Evolutionary conservation across 2,888 invertebrate genomes (phyloP).

Genomic region (Epicampocera succincta): DNA sequence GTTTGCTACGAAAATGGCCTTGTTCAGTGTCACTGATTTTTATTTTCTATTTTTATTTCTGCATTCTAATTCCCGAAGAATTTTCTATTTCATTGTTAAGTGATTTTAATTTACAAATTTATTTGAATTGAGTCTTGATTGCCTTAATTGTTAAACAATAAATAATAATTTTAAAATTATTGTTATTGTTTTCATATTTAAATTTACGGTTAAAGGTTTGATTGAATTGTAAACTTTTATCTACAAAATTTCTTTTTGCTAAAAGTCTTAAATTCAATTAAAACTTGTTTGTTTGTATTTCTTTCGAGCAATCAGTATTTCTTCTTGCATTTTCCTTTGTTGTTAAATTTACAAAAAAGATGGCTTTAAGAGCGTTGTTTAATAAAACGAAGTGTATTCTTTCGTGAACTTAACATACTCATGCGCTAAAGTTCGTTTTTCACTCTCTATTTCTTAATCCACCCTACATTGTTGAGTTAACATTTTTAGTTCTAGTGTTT

Average conservation of each 20-base stretch:
- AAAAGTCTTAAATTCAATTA: slow-evolving; percentile 43
- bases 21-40: slow-evolving; percentile 58
- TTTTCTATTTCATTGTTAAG: slow-evolving; percentile 11
- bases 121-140: slow-evolving; percentile 51
- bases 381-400: slow-evolving; percentile 27
- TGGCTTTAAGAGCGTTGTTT: slow-evolving; percentile 29
- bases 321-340: slow-evolving; percentile 13
- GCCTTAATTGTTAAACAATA: slow-evolving; percentile 46
- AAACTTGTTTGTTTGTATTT: slow-evolving; percentile 5
- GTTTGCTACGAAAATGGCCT: slow-evolving; percentile 48
- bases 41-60: slow-evolving; percentile 11
- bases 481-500: neutral
- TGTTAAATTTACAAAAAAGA: slow-evolving; percentile 33
- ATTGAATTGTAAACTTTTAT: slow-evolving; percentile 6
- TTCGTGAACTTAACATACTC: slow-evolving; percentile 33
- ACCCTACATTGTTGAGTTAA: slow-evolving; percentile 24
- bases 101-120: slow-evolving; percentile 22
- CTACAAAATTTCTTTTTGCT: slow-evolving; percentile 1
- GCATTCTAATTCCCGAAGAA: neutral
- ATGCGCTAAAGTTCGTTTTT: slow-evolving; percentile 51
- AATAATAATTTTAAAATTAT: slow-evolving; percentile 31
- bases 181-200: slow-evolving; percentile 12
- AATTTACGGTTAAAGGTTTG: slow-evolving; percentile 36
- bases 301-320: neutral
- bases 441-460: slow-evolving; percentile 24